Evolutionary conservation across 1,140 invertebrate species (phyloP).

Genomic region (Anastrepha obliqua): DNA sequence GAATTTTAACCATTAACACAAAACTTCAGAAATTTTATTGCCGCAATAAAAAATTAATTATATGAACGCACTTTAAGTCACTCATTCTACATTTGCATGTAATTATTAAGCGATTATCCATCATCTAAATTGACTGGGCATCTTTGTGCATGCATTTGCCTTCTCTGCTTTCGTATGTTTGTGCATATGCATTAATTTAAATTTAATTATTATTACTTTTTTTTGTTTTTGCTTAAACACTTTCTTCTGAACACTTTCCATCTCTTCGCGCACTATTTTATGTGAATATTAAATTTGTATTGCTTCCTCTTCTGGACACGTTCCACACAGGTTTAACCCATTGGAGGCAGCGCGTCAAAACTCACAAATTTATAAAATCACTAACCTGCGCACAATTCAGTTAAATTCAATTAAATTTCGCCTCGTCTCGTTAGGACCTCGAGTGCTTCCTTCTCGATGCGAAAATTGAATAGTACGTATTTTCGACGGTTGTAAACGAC

Average conservation of each 20-base stretch:
- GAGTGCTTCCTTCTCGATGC: not conserved
- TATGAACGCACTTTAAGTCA: not conserved
- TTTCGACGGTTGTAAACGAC: not conserved
- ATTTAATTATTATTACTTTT: not conserved
- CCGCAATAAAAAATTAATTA: slow-evolving; percentile 5
- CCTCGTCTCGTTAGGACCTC: not conserved
- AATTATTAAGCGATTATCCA: slow-evolving; percentile 29
- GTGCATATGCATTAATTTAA: not conserved
- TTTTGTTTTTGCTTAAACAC: not conserved
- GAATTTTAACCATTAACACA: not conserved
- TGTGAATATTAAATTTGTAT: not conserved
- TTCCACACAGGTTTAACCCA: not conserved
- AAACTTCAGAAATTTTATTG: not conserved
- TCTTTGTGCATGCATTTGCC: not conserved
- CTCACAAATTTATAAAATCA: not conserved
- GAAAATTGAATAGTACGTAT: not conserved
- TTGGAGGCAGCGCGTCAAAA: no score
- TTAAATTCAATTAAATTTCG: not conserved
- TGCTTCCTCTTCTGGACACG: not conserved
- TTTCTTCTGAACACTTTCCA: slow-evolving; percentile 16
- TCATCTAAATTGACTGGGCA: not conserved
- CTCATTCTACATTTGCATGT: not conserved
- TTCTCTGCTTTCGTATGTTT: not conserved
- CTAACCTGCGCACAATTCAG: not conserved
- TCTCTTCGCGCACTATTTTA: not conserved